These are phyloP conservation scores for Elegia similella DNA, from an alignment of 2,888 invertebrate genomes.

Conservation along the genomic window DNA sequence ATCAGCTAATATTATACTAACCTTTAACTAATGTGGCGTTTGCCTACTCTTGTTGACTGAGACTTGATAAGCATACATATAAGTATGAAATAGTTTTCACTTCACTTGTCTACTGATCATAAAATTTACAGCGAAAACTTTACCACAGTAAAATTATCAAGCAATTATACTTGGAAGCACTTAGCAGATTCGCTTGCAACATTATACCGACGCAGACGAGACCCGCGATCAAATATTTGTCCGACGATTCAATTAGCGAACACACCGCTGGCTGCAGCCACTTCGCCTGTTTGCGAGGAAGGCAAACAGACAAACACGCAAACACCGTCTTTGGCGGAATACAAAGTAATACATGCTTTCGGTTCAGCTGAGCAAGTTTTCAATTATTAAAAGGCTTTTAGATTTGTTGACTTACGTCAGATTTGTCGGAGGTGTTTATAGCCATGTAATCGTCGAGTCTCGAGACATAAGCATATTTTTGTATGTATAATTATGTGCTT, in stretches of 20 bases:
- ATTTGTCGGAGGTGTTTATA: background rate
- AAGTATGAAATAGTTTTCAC: no score
- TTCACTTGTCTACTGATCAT: no score
- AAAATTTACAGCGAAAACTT: no score
- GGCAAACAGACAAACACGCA: constrained; percentile 16
- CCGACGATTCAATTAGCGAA: constrained; percentile 50
- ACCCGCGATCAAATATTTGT: constrained; percentile 40
- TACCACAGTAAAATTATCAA: background rate
- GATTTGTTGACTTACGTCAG: background rate
- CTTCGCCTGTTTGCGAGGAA: constrained; percentile 14
- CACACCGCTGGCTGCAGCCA: constrained; percentile 15
- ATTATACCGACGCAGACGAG: constrained; percentile 5
- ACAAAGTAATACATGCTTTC: constrained; percentile 6
- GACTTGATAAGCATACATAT: no score
- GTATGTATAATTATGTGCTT: no score
- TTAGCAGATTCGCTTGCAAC: constrained; percentile 4
- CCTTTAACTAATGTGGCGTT: no score
- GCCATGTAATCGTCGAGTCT: no score
- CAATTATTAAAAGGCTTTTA: constrained; percentile 10
- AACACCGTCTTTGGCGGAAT: constrained; percentile 9
- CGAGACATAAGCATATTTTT: no score
- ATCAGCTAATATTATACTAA: no score
- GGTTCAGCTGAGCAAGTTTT: constrained; percentile 1
- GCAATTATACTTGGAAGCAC: background rate
- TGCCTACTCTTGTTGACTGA: no score